Evolutionary conservation across 2,888 invertebrate genomes (phyloP), one percentile per base, ranked within the genome.

Genomic region (Crossocerus cetratus): DNA sequence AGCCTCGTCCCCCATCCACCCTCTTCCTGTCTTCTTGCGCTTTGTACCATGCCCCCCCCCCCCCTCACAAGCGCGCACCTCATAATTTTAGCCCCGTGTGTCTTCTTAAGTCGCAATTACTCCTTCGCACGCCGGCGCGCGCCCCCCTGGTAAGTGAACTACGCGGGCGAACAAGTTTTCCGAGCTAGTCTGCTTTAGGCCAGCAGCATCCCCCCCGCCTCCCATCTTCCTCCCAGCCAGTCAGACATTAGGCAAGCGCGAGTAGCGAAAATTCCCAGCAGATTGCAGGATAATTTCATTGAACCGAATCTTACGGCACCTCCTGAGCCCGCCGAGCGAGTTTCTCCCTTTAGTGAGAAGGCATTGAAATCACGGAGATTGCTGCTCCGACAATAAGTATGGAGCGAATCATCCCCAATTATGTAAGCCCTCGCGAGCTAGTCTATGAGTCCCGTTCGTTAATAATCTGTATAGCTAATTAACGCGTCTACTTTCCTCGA

Each of bases 41-140:
- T 70, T 72, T 57, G 45, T 61, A 53, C 53, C 18, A 32, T 70
- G 63, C 65, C 61, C 61, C 21, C 4, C 3, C 32, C 61, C 65
- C 61, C 61, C 21, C 4, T 5, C 32, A 1, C 56, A 32, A 65
- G 63, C 56, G 32, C 20, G 66, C 58, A 56, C 59, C 65, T 74
- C 69, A 65, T 72, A 75, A 77, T 74, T 74, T 59, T 64, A 71
- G 49, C 68, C 56, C 43, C 54, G 49, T 44, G 72, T 57, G 64
- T 70, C 72, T 77, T 69, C 64, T 73, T 61, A 65, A 72, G 60
- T 70, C 54, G 42, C 60, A n/a, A 61, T 69, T 69, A 72, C 60
- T 53, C 55, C 53, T 23, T 55, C 63, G 20, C 61, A 32, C 78
- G 67, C 58, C 62, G 49, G 3, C 16, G 49, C 32, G 0, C 45